phyloP scores from a whole-genome alignment of 1,140 invertebrate species.

The Drosophila ficusphila region DNA sequence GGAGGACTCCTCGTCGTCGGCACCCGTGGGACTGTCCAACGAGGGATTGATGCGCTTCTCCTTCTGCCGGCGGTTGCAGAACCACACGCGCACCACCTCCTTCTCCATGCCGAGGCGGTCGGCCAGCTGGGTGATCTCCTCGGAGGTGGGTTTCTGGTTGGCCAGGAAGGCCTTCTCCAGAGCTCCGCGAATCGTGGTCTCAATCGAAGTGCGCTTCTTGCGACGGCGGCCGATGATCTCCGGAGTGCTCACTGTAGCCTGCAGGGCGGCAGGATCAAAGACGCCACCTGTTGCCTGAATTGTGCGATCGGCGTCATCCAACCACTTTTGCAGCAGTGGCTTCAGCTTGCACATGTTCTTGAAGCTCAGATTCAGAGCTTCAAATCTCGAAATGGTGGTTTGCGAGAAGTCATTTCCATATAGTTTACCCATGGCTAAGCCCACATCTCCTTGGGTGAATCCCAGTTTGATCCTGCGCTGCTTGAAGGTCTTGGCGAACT shows the following conservation, averaged over 20 bases:
- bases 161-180: conserved; percentile 97
- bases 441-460: conserved; percentile 99
- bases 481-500: conserved; percentile 98
- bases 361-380: conserved; percentile 98
- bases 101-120: conserved; percentile 98
- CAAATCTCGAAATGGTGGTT: conserved; percentile 99
- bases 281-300: conserved; percentile 89
- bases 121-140: conserved; percentile 96
- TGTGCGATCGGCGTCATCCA: conserved; percentile 97
- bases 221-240: conserved; percentile 95
- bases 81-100: conserved; percentile 98
- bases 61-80: conserved; percentile 97
- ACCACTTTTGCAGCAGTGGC: conserved; percentile 98
- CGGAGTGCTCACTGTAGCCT: conserved; percentile 91
- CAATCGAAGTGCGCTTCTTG: conserved; percentile 99
- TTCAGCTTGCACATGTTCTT: conserved; percentile 99
- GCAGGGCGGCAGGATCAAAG: conserved; percentile 88
- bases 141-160: conserved; percentile 98
- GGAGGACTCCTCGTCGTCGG: conserved; percentile 73
- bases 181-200: conserved; percentile 95
- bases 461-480: conserved; percentile 97
- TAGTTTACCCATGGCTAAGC: conserved; percentile 98
- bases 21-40: conserved; percentile 84
- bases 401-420: conserved; percentile 99
- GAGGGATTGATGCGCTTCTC: conserved; percentile 93